Evolutionary conservation across 2,113 vertebrate genomes (phyloP).

Genomic region (Tragulus kanchil): DNA sequence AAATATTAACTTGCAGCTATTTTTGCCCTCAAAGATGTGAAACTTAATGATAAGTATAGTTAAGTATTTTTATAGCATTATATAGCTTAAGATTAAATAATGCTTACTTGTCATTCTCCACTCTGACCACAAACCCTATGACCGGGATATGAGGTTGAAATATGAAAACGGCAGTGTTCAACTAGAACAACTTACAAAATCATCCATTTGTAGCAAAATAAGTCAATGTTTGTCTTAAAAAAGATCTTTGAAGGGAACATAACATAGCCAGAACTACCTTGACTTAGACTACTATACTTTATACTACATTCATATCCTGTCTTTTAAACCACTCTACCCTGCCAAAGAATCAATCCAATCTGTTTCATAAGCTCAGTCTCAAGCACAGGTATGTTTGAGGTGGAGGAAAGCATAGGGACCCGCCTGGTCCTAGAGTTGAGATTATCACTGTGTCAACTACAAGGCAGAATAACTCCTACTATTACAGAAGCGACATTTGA

Average conservation of each 20-base stretch:
- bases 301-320: background rate
- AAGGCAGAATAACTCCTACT: background rate
- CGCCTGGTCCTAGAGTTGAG: background rate
- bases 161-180: background rate
- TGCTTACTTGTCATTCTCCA: background rate
- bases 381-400: background rate
- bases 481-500: background rate
- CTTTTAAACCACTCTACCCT: background rate
- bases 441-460: background rate
- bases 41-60: background rate
- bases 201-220: background rate
- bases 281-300: background rate
- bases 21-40: background rate
- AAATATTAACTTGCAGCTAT: background rate
- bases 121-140: background rate
- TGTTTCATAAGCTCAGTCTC: background rate
- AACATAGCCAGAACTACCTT: background rate
- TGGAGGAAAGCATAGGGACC: background rate
- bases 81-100: background rate
- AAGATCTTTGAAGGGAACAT: background rate
- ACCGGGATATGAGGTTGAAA: background rate
- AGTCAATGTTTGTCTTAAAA: background rate
- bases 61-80: background rate
- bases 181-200: background rate
- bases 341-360: background rate